These are phyloP conservation scores for Marasmarcha lunaedactyla DNA, from an alignment of 2,888 invertebrate genomes.

Conservation along the genomic window DNA sequence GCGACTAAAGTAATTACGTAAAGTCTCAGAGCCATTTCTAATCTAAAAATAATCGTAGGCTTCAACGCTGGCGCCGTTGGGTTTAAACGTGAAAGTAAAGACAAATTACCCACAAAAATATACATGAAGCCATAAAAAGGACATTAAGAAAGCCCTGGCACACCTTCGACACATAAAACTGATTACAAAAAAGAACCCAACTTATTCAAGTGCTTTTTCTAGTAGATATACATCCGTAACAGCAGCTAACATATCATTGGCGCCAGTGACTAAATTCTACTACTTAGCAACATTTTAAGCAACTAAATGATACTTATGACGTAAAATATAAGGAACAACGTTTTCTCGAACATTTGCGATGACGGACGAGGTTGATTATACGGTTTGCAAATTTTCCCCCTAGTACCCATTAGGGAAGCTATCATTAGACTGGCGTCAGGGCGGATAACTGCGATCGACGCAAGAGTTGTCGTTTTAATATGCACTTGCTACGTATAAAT, in stretches of 20 bases:
- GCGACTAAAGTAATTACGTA: conserved; percentile 68
- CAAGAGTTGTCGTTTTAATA: conserved; percentile 20
- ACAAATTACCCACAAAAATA: conserved; percentile 23
- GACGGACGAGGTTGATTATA: conserved; percentile 7
- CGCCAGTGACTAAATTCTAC: conserved; percentile 36
- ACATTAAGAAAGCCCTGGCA: background rate
- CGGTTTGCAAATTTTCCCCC: conserved; percentile 55
- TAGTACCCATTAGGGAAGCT: conserved; percentile 52
- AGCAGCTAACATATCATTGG: conserved; percentile 52
- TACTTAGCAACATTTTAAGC: background rate
- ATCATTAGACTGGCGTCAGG: conserved; percentile 59
- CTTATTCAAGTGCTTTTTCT: no score
- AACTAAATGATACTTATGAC: background rate
- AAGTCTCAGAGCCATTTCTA: conserved; percentile 70
- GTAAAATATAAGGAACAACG: conserved; percentile 1
- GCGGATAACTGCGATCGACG: conserved; percentile 29
- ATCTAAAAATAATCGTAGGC: conserved; percentile 71
- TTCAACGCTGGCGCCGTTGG: conserved; percentile 62
- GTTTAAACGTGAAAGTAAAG: conserved; percentile 64
- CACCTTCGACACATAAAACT: no score
- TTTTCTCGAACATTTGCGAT: conserved; percentile 7
- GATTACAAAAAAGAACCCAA: no score
- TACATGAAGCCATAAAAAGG: background rate
- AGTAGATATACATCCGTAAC: no score
- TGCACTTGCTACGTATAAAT: conserved; percentile 23